A percentile compares a stretch with the other conserved stretches of the same genome.
These are phyloP conservation scores for Pelmatolapia mariae DNA, from an alignment of 2,113 vertebrate genomes.

Conservation along the genomic window DNA sequence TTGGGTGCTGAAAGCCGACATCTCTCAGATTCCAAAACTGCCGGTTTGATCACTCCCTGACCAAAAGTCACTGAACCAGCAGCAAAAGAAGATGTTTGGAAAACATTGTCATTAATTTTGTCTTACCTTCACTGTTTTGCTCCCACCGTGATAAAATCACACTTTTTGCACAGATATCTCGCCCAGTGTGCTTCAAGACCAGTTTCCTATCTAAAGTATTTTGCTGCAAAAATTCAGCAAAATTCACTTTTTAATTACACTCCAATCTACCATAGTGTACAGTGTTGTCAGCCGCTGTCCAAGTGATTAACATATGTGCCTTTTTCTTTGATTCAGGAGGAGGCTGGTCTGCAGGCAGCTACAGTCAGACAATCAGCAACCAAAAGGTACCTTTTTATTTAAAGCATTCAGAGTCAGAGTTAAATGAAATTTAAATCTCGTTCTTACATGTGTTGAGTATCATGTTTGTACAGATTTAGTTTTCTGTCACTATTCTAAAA, in stretches of 20 bases:
- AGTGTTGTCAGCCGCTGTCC: background rate
- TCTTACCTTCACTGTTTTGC: background rate
- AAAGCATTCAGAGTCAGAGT: background rate
- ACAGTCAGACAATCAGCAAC: background rate
- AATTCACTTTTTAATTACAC: background rate
- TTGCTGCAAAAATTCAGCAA: background rate
- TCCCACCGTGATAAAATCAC: background rate
- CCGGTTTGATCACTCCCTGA: background rate
- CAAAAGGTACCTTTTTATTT: slow-evolving; percentile 23
- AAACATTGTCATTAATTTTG: background rate
- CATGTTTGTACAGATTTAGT: too few species aligned
- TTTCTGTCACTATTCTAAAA: background rate
- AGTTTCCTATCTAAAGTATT: background rate
- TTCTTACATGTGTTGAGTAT: too few species aligned
- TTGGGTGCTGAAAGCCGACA: rapidly evolving
- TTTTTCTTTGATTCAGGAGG: background rate
- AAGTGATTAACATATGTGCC: background rate
- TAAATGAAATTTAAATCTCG: background rate
- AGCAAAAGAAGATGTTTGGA: background rate
- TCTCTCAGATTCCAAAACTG: background rate
- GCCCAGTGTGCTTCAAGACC: background rate
- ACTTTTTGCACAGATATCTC: background rate
- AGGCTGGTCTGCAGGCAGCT: background rate
- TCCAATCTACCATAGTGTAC: background rate
- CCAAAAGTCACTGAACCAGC: background rate